Percentiles rank a stretch among this genome's conserved stretches.
Evolutionary conservation across 1,140 invertebrate genomes (phyloP).

Genomic region (Anoplolepis gracilipes): DNA sequence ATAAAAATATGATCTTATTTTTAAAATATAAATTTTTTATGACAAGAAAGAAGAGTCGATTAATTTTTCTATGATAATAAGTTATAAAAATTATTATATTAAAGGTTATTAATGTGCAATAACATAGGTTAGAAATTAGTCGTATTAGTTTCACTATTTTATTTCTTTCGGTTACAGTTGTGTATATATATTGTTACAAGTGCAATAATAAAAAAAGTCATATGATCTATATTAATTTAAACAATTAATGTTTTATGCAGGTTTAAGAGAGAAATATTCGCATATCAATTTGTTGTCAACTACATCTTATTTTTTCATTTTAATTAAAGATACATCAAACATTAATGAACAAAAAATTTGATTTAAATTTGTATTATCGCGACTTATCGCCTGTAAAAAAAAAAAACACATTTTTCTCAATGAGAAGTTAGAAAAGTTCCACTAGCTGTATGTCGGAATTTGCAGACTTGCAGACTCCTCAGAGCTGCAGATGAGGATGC

Average conservation of each 20-base stretch:
- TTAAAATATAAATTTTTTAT: background rate
- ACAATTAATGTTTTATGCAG: background rate
- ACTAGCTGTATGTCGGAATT: background rate
- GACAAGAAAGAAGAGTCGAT: no score
- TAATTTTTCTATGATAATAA: background rate
- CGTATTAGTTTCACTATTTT: background rate
- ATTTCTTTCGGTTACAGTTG: background rate
- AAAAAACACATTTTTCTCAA: background rate
- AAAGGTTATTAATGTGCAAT: no score
- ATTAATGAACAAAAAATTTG: background rate
- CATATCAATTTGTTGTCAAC: background rate
- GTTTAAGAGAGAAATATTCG: background rate
- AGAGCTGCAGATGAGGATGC: slow-evolving; percentile 8
- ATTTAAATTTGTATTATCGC: slow-evolving; percentile 1
- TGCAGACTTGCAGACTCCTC: slow-evolving; percentile 13
- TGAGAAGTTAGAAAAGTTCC: background rate
- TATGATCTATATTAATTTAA: background rate
- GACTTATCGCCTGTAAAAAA: background rate
- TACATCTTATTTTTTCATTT: background rate
- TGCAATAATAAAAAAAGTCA: background rate
- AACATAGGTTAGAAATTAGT: no score
- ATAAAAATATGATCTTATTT: background rate
- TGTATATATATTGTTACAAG: background rate
- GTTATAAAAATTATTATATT: no score
- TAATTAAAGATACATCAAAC: background rate